A percentile compares a stretch with the other conserved stretches of the same genome.
Conservation (phyloP, 2,888 invertebrate species). For the Mimumesa dahlbomi region DNA sequence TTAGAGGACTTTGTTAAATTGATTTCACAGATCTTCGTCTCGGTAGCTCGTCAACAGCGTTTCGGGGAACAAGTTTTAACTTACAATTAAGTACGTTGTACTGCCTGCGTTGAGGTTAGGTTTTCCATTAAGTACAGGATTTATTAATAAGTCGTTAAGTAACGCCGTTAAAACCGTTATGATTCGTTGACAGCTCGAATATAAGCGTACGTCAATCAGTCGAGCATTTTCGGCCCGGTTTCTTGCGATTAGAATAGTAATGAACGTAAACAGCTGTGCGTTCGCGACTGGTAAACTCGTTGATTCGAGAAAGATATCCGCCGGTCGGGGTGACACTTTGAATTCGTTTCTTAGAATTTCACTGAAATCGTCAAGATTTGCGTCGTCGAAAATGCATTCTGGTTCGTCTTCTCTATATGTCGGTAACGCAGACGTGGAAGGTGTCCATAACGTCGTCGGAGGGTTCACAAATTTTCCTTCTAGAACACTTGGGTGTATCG, state of each 20-base stretch:
- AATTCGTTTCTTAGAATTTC: neutral
- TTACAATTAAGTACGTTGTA: conserved; percentile 23
- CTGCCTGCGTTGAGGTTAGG: conserved; percentile 47
- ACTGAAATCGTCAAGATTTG: neutral
- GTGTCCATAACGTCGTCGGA: conserved; percentile 1
- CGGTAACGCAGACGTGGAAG: conserved; percentile 14
- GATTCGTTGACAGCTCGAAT: conserved; percentile 4
- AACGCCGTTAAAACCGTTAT: conserved; percentile 16
- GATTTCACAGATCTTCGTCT: neutral
- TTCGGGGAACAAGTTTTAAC: neutral
- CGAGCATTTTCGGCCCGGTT: conserved; percentile 22
- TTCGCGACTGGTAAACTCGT: neutral
- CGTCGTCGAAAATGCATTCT: conserved; percentile 9
- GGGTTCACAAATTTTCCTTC: neutral
- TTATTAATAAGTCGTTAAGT: conserved; percentile 18
- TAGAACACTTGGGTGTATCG: conserved; percentile 25
- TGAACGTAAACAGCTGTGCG: conserved; percentile 6
- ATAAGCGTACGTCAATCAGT: conserved; percentile 3
- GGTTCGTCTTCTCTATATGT: neutral
- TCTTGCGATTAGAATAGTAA: conserved; percentile 7
- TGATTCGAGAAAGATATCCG: neutral
- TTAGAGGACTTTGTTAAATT: neutral
- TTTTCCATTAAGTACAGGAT: conserved; percentile 48
- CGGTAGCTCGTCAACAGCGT: neutral
- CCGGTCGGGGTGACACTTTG: conserved; percentile 6